phyloP scores from a whole-genome alignment of 2,797 vertebrate species.

The Pangasius djambal region DNA sequence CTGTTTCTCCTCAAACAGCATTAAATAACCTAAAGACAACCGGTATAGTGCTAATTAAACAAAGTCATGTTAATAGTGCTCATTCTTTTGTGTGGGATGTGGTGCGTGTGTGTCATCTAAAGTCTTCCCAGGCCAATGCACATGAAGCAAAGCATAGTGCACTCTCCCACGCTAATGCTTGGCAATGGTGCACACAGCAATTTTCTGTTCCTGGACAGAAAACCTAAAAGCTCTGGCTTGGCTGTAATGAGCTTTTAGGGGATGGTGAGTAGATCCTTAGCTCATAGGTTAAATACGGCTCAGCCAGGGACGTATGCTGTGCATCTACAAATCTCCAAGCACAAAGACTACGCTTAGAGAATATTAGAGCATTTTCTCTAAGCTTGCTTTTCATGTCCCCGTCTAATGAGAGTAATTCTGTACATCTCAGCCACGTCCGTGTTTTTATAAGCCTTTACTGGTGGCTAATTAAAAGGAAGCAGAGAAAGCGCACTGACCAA shows the following conservation, averaged over 20 bases:
- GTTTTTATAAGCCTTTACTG: conserved; percentile 15
- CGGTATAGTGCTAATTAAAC: conserved; percentile 17
- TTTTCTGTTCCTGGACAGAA: conserved; percentile 25
- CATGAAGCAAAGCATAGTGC: not conserved
- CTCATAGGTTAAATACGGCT: conserved; percentile 25
- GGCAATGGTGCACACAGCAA: not conserved
- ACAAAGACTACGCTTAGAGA: not conserved
- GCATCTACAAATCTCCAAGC: conserved; percentile 5
- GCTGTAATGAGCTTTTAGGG: conserved; percentile 31
- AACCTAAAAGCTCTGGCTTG: conserved; percentile 13
- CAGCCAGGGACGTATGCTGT: not conserved
- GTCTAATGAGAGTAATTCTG: conserved; percentile 36
- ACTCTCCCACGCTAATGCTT: not conserved
- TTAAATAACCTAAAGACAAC: conserved; percentile 1
- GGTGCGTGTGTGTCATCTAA: not conserved
- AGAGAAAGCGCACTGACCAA: not conserved
- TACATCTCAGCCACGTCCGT: not conserved
- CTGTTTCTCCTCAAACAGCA: conserved; percentile 9
- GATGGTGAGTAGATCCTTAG: not conserved
- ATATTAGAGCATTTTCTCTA: conserved; percentile 26
- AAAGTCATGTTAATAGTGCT: conserved; percentile 18
- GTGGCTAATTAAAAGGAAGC: conserved; percentile 29
- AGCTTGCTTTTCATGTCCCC: not conserved
- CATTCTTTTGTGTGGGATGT: not conserved
- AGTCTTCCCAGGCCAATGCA: conserved; percentile 3